These are phyloP conservation scores for Burhinus oedicnemus DNA, from an alignment of 2,113 vertebrate genomes.

Conservation along the genomic window DNA sequence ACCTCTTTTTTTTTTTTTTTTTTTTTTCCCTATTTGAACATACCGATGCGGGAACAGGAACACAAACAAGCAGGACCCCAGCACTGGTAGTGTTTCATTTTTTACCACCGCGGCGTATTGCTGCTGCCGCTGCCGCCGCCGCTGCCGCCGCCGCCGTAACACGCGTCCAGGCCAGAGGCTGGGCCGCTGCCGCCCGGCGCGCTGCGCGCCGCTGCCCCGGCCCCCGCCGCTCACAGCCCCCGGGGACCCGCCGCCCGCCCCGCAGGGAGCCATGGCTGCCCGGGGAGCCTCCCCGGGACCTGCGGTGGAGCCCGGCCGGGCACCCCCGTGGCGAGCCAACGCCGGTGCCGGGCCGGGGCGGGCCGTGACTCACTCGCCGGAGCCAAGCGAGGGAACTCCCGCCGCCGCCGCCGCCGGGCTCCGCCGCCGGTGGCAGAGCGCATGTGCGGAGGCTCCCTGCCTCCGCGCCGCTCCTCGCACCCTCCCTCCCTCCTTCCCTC, in stretches of 20 bases:
- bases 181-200: not conserved
- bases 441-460: conserved; percentile 66
- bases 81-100: not conserved
- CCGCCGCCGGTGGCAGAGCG: conserved; percentile 30
- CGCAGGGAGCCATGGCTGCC: not conserved
- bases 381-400: conserved; percentile 25
- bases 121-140: not conserved
- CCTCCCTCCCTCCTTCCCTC: not conserved
- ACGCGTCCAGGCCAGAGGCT: not conserved
- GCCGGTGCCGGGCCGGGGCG: no score
- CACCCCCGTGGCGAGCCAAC: not conserved
- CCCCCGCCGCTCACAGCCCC: not conserved
- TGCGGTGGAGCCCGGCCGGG: no score
- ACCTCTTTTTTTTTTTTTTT: no score
- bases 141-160: no score
- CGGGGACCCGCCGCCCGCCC: not conserved
- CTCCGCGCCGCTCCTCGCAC: not conserved
- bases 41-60: no score
- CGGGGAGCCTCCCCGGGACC: not conserved
- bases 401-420: conserved; percentile 36
- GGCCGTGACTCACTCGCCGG: not conserved
- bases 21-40: no score
- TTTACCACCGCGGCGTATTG: rapidly evolving
- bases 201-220: no score
- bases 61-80: not conserved